phyloP scores from a whole-genome alignment of 1,140 invertebrate genomes.

The Drosophila mauritiana region DNA sequence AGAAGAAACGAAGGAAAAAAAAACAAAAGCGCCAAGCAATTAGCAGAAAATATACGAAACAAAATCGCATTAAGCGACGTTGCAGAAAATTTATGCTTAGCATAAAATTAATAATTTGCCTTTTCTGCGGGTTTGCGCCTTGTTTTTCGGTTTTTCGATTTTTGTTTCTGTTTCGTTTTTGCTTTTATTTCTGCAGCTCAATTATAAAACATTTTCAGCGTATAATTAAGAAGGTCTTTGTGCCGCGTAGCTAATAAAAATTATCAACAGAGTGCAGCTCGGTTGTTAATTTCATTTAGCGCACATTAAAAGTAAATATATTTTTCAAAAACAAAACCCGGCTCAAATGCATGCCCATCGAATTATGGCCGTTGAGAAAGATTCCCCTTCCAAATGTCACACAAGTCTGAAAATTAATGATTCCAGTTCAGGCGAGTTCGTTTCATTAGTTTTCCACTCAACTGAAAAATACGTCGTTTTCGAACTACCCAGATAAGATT shows the following conservation, averaged over 20 bases:
- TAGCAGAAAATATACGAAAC: conserved; percentile 51
- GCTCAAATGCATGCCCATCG: conserved; percentile 45
- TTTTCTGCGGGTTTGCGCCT: conserved; percentile 14
- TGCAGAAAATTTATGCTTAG: conserved; percentile 66
- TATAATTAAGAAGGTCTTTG: conserved; percentile 69
- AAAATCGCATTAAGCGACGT: conserved; percentile 56
- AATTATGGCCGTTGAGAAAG: conserved; percentile 48
- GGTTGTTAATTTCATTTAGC: conserved; percentile 67
- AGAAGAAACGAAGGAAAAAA: conserved; percentile 31
- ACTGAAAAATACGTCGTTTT: background rate
- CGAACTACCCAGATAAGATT: background rate
- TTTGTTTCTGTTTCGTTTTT: conserved; percentile 9
- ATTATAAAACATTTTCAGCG: conserved; percentile 67
- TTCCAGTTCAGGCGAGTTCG: conserved; percentile 32
- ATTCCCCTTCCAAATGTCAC: conserved; percentile 46
- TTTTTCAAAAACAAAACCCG: conserved; percentile 37
- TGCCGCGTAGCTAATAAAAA: conserved; percentile 58
- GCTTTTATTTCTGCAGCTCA: conserved; percentile 32
- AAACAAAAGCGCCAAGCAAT: conserved; percentile 43
- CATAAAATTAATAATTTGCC: conserved; percentile 42
- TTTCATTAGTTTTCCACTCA: conserved; percentile 44
- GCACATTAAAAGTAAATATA: conserved; percentile 38
- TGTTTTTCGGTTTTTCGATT: conserved; percentile 2
- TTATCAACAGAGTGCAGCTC: conserved; percentile 43
- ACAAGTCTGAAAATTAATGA: conserved; percentile 41